Conservation (phyloP, 30 jellyfish, hydroid and myxozoan genomes). For the Mastigias papua region DNA sequence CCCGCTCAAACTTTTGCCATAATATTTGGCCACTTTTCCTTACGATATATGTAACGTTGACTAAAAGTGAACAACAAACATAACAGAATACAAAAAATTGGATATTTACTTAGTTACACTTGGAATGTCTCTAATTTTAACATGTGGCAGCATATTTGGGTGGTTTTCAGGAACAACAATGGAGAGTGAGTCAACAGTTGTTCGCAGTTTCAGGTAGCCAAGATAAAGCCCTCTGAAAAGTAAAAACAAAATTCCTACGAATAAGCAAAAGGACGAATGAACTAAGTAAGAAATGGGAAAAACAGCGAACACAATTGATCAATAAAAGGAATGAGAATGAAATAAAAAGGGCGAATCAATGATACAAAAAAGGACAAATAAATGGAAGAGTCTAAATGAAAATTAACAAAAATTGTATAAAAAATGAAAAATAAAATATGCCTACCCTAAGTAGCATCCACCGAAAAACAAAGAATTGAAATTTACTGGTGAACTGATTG, state of each 20-base stretch:
- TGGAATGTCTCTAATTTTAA: slow-evolving; percentile 94
- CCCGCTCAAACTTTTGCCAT: too few relatives aligned
- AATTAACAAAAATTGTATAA: too few relatives aligned
- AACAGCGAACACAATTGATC: not conserved
- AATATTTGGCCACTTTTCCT: too few relatives aligned
- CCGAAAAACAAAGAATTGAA: too few relatives aligned
- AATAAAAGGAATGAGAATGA: not conserved
- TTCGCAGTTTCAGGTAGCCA: slow-evolving; percentile 94
- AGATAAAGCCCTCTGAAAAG: slow-evolving; percentile 91
- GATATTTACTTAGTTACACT: slow-evolving; percentile 95
- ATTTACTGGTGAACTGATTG: too few relatives aligned
- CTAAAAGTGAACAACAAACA: not conserved
- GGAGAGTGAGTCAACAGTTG: slow-evolving; percentile 94
- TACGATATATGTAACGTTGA: too few relatives aligned
- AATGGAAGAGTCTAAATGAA: not conserved
- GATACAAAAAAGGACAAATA: not conserved
- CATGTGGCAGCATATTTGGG: slow-evolving; percentile 95
- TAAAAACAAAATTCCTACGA: not conserved
- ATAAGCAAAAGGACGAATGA: not conserved
- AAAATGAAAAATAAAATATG: not conserved
- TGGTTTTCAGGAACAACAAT: slow-evolving; percentile 92
- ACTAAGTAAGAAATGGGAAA: not conserved
- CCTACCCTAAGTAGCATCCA: not conserved
- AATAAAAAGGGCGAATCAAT: not conserved
- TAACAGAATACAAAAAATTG: not conserved